Conservation (phyloP, 2,113 vertebrate genomes). For the Lasiurus borealis region DNA sequence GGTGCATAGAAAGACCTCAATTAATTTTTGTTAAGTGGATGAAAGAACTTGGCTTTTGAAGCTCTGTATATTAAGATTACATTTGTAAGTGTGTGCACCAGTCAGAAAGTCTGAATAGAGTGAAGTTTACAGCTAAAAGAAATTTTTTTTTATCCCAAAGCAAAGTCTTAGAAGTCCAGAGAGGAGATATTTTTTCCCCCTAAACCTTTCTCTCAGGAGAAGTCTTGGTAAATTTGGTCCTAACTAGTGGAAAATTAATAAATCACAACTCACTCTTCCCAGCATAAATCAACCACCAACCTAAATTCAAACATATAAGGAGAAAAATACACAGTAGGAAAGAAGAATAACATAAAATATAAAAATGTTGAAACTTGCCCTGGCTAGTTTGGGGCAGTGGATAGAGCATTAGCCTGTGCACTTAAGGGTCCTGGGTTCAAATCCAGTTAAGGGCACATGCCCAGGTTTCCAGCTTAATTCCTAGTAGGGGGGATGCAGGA, state of each 20-base stretch:
- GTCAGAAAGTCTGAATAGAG: background rate
- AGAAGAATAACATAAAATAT: background rate
- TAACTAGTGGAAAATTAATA: background rate
- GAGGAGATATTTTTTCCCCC: background rate
- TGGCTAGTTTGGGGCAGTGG: too few relatives aligned
- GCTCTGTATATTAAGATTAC: background rate
- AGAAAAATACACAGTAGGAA: background rate
- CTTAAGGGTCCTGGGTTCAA: too few relatives aligned
- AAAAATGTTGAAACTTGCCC: background rate
- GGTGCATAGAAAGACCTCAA: background rate
- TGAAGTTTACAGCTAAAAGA: background rate
- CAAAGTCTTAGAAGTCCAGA: background rate
- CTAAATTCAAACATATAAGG: background rate
- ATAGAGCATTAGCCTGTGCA: too few relatives aligned
- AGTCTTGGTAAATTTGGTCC: slow-evolving; percentile 17
- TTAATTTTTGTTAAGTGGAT: slow-evolving; percentile 16
- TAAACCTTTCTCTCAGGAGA: background rate
- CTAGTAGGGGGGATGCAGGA: too few relatives aligned
- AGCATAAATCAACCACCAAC: background rate
- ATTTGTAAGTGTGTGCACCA: background rate
- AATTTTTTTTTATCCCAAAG: background rate
- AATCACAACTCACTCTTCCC: background rate
- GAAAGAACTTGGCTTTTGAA: background rate
- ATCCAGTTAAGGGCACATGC: too few relatives aligned
- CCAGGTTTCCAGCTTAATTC: too few relatives aligned